A percentile compares a stretch with the other conserved stretches of the same genome.
Conservation (phyloP, 1,140 invertebrate genomes). For the Melitaea cinxia region DNA sequence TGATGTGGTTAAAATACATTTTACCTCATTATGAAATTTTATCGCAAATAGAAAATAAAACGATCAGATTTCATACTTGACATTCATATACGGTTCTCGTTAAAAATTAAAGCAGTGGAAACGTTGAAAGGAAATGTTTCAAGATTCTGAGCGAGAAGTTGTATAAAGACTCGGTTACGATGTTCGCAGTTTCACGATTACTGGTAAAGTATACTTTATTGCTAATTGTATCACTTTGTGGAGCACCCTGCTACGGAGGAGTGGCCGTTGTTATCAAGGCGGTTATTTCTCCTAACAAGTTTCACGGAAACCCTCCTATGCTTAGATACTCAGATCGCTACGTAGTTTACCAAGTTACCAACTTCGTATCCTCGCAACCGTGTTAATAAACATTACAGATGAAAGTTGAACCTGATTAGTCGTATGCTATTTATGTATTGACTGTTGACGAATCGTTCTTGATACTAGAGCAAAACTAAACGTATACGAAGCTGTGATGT, state of each 20-base stretch:
- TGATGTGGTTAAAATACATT: not conserved
- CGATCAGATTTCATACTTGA: not conserved
- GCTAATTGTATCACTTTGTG: conserved; percentile 41
- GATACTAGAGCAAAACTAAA: conserved; percentile 2
- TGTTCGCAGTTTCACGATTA: conserved; percentile 28
- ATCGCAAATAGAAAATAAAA: not conserved
- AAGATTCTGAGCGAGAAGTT: conserved; percentile 9
- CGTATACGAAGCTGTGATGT: conserved; percentile 7
- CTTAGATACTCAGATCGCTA: conserved; percentile 1
- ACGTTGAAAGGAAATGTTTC: conserved; percentile 16
- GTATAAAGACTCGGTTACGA: conserved; percentile 19
- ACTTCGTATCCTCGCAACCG: no score
- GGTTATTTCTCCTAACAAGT: conserved; percentile 18
- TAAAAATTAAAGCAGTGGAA: conserved; percentile 7
- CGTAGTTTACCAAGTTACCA: not conserved
- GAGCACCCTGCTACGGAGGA: conserved; percentile 18
- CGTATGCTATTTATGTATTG: not conserved
- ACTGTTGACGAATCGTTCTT: not conserved
- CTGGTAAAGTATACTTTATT: conserved; percentile 30
- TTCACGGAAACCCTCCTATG: not conserved
- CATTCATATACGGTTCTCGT: not conserved
- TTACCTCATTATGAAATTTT: conserved; percentile 1
- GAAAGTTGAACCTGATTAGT: no score
- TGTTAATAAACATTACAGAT: no score
- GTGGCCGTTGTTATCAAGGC: conserved; percentile 29